A percentile compares a stretch with the other conserved stretches of the same genome.
Evolutionary conservation across 1,140 invertebrate genomes (phyloP).

Genomic region (Drosophila athabasca): DNA sequence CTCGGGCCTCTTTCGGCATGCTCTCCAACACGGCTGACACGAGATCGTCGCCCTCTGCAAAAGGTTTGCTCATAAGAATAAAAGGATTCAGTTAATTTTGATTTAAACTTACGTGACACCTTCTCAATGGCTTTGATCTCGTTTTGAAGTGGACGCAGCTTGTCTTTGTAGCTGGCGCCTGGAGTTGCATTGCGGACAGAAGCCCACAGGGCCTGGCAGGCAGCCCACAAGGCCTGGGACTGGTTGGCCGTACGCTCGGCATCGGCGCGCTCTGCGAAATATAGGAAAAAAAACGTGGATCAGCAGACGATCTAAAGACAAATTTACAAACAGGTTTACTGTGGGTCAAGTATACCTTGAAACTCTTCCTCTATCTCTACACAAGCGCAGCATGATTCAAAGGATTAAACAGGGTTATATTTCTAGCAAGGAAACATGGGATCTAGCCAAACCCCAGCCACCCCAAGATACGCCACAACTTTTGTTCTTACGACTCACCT

Average conservation of each 20-base stretch:
- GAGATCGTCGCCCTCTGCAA: slow-evolving; percentile 86
- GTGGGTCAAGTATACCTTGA: slow-evolving; percentile 65
- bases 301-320: no score
- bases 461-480: neutral
- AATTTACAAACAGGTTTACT: no score
- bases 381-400: slow-evolving; percentile 52
- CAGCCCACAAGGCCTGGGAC: slow-evolving; percentile 95
- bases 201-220: slow-evolving; percentile 92
- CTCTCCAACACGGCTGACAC: slow-evolving; percentile 89
- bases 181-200: slow-evolving; percentile 88
- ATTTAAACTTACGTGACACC: slow-evolving; percentile 86
- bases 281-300: neutral
- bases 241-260: slow-evolving; percentile 91
- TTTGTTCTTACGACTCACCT: slow-evolving; percentile 85
- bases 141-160: slow-evolving; percentile 89
- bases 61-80: neutral
- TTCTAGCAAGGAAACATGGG: slow-evolving; percentile 18
- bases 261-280: slow-evolving; percentile 88
- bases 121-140: slow-evolving; percentile 89
- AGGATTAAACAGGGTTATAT: slow-evolving; percentile 15
- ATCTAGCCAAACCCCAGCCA: slow-evolving; percentile 2
- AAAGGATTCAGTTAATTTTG: neutral
- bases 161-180: slow-evolving; percentile 85
- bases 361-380: slow-evolving; percentile 82
- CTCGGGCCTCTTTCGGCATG: slow-evolving; percentile 90